phyloP scores from a whole-genome alignment of 53 echinoderm and acorn worm species.

The Holothuria scabra region DNA sequence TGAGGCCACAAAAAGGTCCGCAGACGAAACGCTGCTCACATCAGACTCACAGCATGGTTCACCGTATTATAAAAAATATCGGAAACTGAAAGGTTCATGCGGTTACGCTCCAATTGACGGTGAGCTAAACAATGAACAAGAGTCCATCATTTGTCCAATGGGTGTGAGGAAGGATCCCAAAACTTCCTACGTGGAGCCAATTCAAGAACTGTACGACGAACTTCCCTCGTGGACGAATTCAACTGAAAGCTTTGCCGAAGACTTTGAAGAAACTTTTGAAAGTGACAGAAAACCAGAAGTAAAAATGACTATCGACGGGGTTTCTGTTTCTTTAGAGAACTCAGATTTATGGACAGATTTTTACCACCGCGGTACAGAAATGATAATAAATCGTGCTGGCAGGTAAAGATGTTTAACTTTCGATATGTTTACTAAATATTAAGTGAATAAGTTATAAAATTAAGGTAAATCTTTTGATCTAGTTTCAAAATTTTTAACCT shows the following conservation, averaged over 20 bases:
- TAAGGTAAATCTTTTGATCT: too few species aligned
- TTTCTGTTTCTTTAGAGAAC: slow-evolving; percentile 66
- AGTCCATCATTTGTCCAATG: background rate
- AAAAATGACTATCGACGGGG: slow-evolving; percentile 35
- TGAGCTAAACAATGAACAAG: too few species aligned
- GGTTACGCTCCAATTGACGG: too few species aligned
- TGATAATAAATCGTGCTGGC: slow-evolving; percentile 84
- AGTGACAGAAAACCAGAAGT: background rate
- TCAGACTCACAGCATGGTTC: too few species aligned
- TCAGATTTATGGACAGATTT: slow-evolving; percentile 76
- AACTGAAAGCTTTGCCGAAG: background rate
- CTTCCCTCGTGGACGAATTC: background rate
- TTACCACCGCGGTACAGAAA: slow-evolving; percentile 80
- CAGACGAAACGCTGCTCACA: too few species aligned
- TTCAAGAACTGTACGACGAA: too few species aligned
- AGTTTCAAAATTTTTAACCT: background rate
- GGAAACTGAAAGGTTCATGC: too few species aligned
- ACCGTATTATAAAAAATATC: too few species aligned
- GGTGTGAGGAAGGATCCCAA: background rate
- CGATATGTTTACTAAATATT: too few species aligned
- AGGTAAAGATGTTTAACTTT: slow-evolving; percentile 56
- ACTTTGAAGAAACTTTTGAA: background rate
- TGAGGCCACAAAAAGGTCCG: too few species aligned
- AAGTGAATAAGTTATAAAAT: too few species aligned
- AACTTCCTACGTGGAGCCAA: background rate